These are phyloP conservation scores for Chiloscyllium punctatum DNA, from an alignment of 2,797 vertebrate species.

Conservation along the genomic window DNA sequence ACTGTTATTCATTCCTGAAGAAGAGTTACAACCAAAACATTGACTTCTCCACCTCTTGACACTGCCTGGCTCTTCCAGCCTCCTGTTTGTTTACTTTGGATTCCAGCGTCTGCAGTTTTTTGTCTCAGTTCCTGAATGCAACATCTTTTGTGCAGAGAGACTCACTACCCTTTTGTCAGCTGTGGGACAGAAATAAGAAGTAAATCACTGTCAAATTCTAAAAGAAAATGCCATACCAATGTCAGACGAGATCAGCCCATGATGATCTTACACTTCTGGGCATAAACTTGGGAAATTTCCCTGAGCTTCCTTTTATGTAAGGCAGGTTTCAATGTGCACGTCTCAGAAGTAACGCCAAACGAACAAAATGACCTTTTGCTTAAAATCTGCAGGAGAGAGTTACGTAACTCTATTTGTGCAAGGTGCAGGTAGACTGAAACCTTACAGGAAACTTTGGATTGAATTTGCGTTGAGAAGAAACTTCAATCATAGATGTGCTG, in stretches of 20 bases:
- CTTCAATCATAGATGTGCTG: too few relatives aligned
- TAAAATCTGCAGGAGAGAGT: not conserved
- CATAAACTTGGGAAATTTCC: too few relatives aligned
- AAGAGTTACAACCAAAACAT: too few relatives aligned
- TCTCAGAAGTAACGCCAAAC: too few relatives aligned
- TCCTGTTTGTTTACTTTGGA: too few relatives aligned
- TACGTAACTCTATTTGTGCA: not conserved
- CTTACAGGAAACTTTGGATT: not conserved
- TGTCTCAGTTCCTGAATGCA: not conserved
- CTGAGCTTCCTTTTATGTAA: too few relatives aligned
- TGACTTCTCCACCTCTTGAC: too few relatives aligned
- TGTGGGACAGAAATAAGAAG: not conserved
- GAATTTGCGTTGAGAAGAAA: not conserved
- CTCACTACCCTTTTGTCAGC: not conserved
- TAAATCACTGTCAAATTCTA: not conserved
- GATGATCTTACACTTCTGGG: not conserved
- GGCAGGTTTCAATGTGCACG: not conserved
- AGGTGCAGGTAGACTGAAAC: too few relatives aligned
- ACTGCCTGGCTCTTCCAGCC: too few relatives aligned
- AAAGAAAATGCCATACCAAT: not conserved
- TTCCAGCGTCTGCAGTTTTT: not conserved
- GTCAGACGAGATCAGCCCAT: not conserved
- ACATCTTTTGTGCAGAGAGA: not conserved
- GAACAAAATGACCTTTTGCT: not conserved
- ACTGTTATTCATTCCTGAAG: too few relatives aligned